Conservation (phyloP, 2,888 invertebrate genomes). For the Diarsia dahlii region DNA sequence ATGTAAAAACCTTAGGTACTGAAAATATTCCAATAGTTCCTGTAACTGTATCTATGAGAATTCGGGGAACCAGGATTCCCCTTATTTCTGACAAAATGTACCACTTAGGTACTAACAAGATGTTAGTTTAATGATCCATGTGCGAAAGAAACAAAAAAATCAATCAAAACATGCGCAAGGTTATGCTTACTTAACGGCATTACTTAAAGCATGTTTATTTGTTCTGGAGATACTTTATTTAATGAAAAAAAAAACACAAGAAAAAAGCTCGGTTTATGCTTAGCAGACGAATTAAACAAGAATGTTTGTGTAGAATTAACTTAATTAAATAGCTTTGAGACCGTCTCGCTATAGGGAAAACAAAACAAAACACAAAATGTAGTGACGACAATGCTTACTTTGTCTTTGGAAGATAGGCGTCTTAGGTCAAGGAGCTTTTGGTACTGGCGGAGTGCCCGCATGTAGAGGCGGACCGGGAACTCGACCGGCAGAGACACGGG, state of each 20-base stretch:
- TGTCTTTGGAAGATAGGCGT: constrained; percentile 88
- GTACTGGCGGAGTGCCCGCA: constrained; percentile 92
- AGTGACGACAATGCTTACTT: constrained; percentile 81
- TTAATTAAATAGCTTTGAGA: constrained; percentile 8
- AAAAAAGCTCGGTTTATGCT: neutral
- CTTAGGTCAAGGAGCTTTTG: constrained; percentile 91
- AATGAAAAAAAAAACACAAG: constrained; percentile 2
- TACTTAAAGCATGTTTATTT: constrained; percentile 21
- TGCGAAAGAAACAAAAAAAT: constrained; percentile 30
- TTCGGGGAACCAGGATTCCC: constrained; percentile 36
- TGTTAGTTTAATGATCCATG: constrained; percentile 20
- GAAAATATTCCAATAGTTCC: constrained; percentile 40
- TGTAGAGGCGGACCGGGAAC: constrained; percentile 89
- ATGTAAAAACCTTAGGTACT: constrained; percentile 51
- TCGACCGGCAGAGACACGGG: constrained; percentile 78
- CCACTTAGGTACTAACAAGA: neutral
- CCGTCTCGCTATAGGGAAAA: neutral
- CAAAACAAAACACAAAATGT: constrained; percentile 36
- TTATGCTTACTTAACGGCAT: constrained; percentile 51
- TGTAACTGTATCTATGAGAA: constrained; percentile 13
- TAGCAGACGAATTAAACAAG: constrained; percentile 9
- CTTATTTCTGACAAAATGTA: constrained; percentile 27
- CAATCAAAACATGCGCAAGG: constrained; percentile 46
- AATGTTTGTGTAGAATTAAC: constrained; percentile 12
- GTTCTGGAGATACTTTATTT: neutral